These are phyloP conservation scores for Nerophis lumbriciformis DNA, from an alignment of 2,113 vertebrate species.

Conservation along the genomic window DNA sequence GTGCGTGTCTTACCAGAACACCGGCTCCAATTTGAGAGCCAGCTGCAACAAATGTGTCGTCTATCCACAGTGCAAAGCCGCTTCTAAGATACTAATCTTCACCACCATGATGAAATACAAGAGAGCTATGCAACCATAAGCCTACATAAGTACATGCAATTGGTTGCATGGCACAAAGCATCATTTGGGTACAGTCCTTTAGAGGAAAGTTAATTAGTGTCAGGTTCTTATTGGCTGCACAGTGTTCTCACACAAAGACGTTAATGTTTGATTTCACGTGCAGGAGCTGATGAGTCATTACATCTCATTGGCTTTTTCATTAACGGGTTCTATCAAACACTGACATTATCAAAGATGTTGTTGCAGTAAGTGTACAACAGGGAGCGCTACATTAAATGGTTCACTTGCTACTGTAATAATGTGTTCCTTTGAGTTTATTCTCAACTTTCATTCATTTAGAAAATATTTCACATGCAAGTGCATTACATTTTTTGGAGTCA, in stretches of 20 bases:
- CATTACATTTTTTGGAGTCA: no score
- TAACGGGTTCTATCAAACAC: slow-evolving; percentile 65
- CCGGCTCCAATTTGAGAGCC: no score
- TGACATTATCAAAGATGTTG: slow-evolving; percentile 54
- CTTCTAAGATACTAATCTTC: no score
- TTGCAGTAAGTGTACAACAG: slow-evolving; percentile 31
- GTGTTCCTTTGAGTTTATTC: neutral
- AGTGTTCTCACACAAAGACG: slow-evolving; percentile 56
- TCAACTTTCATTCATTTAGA: neutral
- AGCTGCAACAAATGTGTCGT: no score
- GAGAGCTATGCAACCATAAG: no score
- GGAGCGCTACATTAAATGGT: slow-evolving; percentile 20
- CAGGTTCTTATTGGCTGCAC: slow-evolving; percentile 24
- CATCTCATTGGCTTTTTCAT: slow-evolving; percentile 72
- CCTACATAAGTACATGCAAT: neutral
- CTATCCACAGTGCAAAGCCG: no score
- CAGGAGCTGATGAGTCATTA: slow-evolving; percentile 77
- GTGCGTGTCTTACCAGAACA: no score
- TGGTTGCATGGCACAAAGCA: neutral
- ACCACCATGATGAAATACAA: no score
- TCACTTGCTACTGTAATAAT: slow-evolving; percentile 15
- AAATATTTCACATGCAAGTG: no score
- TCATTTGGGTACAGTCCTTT: slow-evolving; percentile 25
- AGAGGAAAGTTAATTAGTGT: slow-evolving; percentile 35
- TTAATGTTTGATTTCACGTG: slow-evolving; percentile 77